Evolutionary conservation across 2,113 vertebrate genomes (phyloP).

Genomic region (Phoxinus phoxinus): DNA sequence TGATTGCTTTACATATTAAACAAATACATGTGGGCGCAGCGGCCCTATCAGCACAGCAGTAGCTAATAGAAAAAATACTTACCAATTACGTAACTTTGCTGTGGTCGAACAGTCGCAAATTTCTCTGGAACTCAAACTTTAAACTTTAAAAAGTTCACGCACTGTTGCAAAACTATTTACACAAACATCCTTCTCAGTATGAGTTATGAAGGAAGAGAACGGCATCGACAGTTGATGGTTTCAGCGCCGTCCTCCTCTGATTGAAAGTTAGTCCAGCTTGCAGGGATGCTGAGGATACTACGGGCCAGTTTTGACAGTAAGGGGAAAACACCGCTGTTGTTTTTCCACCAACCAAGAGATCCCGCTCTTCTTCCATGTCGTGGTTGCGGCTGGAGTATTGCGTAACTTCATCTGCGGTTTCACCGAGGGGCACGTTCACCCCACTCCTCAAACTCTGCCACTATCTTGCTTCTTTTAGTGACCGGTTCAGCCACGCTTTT

Average conservation of each 20-base stretch:
- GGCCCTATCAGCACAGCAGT: too few species aligned
- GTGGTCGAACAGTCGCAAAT: background rate
- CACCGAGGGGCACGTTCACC: too few species aligned
- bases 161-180: background rate
- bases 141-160: background rate
- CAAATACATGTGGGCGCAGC: too few species aligned
- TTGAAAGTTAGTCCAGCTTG: background rate
- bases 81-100: background rate
- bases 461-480: too few species aligned
- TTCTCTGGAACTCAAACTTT: background rate
- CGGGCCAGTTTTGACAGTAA: background rate
- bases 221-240: constrained; percentile 11
- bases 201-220: background rate
- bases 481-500: too few species aligned
- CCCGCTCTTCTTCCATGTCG: background rate
- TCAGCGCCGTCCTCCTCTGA: constrained; percentile 16
- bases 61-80: background rate
- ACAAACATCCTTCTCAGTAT: background rate
- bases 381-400: background rate
- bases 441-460: too few species aligned
- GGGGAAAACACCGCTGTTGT: background rate
- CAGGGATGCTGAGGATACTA: background rate
- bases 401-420: too few species aligned
- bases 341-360: constrained; percentile 15
- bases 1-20: too few species aligned